Conservation (phyloP, 2,113 vertebrate genomes). For the Pteruthius melanotis region DNA sequence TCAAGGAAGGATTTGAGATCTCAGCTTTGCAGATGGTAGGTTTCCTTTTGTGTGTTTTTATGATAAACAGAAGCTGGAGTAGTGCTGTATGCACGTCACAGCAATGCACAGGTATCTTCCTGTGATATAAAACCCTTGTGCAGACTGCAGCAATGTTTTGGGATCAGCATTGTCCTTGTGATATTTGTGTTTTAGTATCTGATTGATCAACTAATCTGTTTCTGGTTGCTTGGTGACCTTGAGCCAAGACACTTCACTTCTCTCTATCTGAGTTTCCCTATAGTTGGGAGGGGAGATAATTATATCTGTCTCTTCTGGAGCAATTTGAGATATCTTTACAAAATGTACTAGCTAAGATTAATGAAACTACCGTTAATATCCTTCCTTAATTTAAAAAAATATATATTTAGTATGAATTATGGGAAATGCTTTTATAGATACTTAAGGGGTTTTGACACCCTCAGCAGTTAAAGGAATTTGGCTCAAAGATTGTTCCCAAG, state of each 20-base stretch:
- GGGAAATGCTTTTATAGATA: not conserved
- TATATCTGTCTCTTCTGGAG: not conserved
- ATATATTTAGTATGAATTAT: not conserved
- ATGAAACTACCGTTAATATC: not conserved
- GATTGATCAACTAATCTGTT: not conserved
- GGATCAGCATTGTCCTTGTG: not conserved
- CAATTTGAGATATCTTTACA: not conserved
- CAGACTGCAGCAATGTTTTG: not conserved
- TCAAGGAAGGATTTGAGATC: constrained; percentile 84
- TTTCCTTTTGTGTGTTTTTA: not conserved
- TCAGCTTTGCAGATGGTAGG: constrained; percentile 91
- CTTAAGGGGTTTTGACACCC: not conserved
- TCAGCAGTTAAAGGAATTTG: not conserved
- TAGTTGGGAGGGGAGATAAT: not conserved
- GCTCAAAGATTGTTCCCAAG: not conserved
- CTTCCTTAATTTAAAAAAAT: not conserved
- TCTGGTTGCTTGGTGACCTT: not conserved
- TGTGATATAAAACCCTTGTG: not conserved
- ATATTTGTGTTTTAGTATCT: not conserved
- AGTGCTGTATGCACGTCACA: not conserved
- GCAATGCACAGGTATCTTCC: not conserved
- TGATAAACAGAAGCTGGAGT: not conserved
- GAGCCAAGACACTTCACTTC: not conserved
- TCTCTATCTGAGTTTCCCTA: not conserved
- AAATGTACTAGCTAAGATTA: not conserved